Evolutionary conservation across 2,113 vertebrate genomes (phyloP), one percentile per base, ranked within the genome.

Genomic region (Rhinolophus ferrumequinum): DNA sequence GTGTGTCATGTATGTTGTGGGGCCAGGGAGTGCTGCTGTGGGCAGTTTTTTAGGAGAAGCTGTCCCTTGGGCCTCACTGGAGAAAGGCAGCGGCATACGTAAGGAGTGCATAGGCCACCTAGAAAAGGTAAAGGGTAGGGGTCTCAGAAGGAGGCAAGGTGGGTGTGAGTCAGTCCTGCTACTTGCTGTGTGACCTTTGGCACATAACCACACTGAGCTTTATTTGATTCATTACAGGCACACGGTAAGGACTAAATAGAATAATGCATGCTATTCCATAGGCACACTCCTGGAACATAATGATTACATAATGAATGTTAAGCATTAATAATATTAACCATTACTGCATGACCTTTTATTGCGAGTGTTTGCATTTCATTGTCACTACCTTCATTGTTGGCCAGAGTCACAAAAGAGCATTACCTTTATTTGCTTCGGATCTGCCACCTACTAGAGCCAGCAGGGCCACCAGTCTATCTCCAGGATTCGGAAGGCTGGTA

Each of bases 1-100:
- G 11, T 28, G 16, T 35, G 2, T 28, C 11, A 8, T 38, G 0
- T 38, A 5, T 47, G 2, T 24, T 5, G 0, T 2, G 9, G 12
- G 26, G 6, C 10, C 26, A 26, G 28, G 13, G 26, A 5, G 60
- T 14, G 18, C 19, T 56, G 6, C 47, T 33, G 4, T 10, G 14
- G 38, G 54, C 6, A 16, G 2, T 19, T 5, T 50, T 47, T 85
- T n/a, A 64, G 28, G 11, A 41, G 58, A 67, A 69, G 50, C 8
- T 24, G 6, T 22, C 41, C 38, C 47, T 11, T 50, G 35, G 33
- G 3, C 26, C 33, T 79, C 64, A 33, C 2, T 14, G 14, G 21
- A 92, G 47, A 64, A 22, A 30, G 3, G 22, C 4, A 56, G 38
- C 11, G 19, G 12, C 3, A 4, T 18, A 16, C 3, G 2, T 19